Conservation (phyloP, 2,797 vertebrate species). For the Lemur catta region DNA sequence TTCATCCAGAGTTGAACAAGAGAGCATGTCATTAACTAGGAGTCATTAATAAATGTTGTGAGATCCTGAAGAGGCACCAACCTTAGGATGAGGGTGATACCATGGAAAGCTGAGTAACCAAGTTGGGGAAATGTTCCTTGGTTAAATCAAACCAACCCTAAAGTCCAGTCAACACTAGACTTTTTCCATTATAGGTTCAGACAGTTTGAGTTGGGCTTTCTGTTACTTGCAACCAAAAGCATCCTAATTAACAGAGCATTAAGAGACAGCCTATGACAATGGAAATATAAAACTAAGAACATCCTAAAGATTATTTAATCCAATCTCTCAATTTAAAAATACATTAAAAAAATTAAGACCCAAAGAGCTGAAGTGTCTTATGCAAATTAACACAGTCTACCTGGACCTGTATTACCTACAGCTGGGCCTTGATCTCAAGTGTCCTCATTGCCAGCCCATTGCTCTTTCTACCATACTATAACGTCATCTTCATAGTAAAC, state of each 20-base stretch:
- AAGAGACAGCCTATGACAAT: not conserved
- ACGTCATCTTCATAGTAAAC: not conserved
- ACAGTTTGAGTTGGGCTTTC: not conserved
- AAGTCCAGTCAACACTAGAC: not conserved
- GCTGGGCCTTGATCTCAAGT: not conserved
- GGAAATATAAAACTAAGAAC: conserved; percentile 2
- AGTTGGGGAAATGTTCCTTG: not conserved
- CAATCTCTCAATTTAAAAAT: conserved; percentile 1
- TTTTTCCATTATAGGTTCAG: not conserved
- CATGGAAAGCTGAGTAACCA: not conserved
- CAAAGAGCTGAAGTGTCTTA: not conserved
- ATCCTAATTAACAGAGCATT: not conserved
- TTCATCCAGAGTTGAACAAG: not conserved
- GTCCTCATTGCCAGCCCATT: not conserved
- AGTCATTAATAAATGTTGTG: not conserved
- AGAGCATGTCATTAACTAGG: not conserved
- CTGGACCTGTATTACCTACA: not conserved
- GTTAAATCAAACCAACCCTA: not conserved
- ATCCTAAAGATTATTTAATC: not conserved
- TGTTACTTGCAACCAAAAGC: conserved; percentile 2
- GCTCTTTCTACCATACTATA: not conserved
- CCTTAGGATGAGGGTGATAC: not conserved
- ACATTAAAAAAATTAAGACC: not conserved
- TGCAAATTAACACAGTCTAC: not conserved
- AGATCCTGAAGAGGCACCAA: not conserved